phyloP scores from a whole-genome alignment of 1,140 invertebrate species.

The Tyrophagus putrescentiae region DNA sequence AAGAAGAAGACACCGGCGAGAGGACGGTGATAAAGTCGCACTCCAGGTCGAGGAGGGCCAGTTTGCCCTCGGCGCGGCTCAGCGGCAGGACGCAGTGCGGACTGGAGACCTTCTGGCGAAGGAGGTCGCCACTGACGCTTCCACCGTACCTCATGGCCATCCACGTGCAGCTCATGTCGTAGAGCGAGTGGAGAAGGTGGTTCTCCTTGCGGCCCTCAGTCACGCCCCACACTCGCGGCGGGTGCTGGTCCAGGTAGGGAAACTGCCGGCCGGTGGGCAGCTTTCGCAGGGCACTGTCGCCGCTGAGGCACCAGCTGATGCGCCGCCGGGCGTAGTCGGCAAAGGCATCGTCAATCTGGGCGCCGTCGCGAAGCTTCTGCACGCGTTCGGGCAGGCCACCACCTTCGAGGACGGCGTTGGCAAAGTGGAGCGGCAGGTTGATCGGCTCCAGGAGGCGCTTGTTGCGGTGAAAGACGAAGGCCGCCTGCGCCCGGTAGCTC shows the following conservation, averaged over 20 bases:
- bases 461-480: slow-evolving; percentile 15
- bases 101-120: not conserved
- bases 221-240: not conserved
- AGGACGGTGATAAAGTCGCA: slow-evolving; percentile 20
- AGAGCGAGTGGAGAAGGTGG: slow-evolving; percentile 15
- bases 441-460: slow-evolving; percentile 16
- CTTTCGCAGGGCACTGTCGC: not conserved
- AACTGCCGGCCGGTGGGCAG: slow-evolving; percentile 11
- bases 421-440: slow-evolving; percentile 19
- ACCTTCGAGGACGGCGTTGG: slow-evolving; percentile 21
- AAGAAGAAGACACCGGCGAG: too few relatives aligned
- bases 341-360: slow-evolving; percentile 13
- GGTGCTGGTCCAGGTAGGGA: slow-evolving; percentile 11
- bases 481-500: slow-evolving; percentile 1
- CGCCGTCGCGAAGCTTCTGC: not conserved
- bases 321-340: not conserved
- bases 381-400: slow-evolving; percentile 10
- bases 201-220: not conserved
- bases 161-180: slow-evolving; percentile 13
- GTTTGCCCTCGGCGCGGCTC: slow-evolving; percentile 6
- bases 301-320: slow-evolving; percentile 10
- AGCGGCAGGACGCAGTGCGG: slow-evolving; percentile 18
- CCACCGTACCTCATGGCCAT: slow-evolving; percentile 4
- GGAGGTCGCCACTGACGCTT: not conserved
- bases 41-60: slow-evolving; percentile 12